Conservation (phyloP, 2,797 vertebrate genomes). For the Gobio occitaniae region DNA sequence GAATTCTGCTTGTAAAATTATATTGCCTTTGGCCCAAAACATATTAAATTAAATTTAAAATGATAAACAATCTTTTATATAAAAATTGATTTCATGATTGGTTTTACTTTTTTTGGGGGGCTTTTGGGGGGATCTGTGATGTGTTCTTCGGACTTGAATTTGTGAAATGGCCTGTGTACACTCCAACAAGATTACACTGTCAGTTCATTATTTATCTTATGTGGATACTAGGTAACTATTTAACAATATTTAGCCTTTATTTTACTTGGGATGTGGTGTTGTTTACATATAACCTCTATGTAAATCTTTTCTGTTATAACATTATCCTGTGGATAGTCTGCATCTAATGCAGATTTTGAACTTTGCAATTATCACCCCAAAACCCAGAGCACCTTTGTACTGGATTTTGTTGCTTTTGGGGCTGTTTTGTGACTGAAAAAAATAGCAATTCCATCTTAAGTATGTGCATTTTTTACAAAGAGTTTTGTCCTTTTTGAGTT, state of each 20-base stretch:
- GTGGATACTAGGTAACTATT: not conserved
- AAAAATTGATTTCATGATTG: not conserved
- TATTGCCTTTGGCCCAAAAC: not conserved
- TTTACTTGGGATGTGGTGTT: constrained; percentile 35
- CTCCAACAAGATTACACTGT: constrained; percentile 27
- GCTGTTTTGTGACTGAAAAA: not conserved
- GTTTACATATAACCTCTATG: constrained; percentile 29
- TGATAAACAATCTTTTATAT: not conserved
- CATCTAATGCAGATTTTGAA: not conserved
- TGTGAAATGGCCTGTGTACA: not conserved
- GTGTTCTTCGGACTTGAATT: not conserved
- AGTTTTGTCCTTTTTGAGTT: not conserved
- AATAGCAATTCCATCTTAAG: not conserved
- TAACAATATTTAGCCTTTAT: not conserved
- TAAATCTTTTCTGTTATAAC: constrained; percentile 15
- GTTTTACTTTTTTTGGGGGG: not conserved
- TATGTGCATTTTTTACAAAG: not conserved
- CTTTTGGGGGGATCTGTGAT: not conserved
- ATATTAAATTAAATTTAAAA: not conserved
- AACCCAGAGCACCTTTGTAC: not conserved
- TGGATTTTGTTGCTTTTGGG: not conserved
- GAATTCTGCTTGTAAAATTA: not conserved
- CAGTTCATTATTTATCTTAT: not conserved
- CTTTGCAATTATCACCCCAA: not conserved
- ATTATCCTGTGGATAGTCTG: constrained; percentile 14